Evolutionary conservation across 2,113 vertebrate genomes (phyloP).

Genomic region (Aspidoscelis tigris): DNA sequence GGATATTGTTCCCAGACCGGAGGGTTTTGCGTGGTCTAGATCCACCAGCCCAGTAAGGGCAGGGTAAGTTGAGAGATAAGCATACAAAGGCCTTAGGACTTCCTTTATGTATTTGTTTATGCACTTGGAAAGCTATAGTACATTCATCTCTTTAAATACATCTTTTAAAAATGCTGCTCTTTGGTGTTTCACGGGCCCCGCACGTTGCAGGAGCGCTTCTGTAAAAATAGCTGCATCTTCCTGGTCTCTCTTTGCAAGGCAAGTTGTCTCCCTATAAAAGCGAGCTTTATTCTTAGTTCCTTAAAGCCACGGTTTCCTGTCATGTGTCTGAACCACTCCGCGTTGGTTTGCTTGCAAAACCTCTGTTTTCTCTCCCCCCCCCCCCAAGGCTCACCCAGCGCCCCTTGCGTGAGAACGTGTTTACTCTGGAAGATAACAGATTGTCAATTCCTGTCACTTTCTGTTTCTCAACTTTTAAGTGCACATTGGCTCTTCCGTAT

Average conservation of each 20-base stretch:
- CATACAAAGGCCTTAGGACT: too few species aligned
- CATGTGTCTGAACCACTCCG: background rate
- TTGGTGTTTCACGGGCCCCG: background rate
- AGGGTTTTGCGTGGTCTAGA: too few species aligned
- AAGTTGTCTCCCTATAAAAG: conserved; percentile 4
- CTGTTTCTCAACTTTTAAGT: background rate
- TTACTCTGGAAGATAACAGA: background rate
- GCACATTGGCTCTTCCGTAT: conserved; percentile 1
- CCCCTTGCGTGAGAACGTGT: background rate
- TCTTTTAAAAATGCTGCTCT: conserved; percentile 5
- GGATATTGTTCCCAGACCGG: too few species aligned
- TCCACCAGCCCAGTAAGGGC: too few species aligned
- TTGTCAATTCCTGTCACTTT: background rate
- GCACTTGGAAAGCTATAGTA: background rate
- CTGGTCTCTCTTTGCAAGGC: background rate
- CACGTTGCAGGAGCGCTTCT: background rate
- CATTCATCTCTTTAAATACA: background rate
- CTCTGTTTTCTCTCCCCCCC: background rate
- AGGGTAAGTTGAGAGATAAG: too few species aligned
- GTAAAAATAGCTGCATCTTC: conserved; percentile 10
- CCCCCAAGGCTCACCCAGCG: too few species aligned
- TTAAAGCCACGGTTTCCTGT: background rate
- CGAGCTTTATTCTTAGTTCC: background rate
- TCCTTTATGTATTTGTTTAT: background rate
- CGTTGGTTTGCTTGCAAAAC: conserved; percentile 14